Conservation (phyloP, 2,797 vertebrate species). For the Danio choprae region DNA sequence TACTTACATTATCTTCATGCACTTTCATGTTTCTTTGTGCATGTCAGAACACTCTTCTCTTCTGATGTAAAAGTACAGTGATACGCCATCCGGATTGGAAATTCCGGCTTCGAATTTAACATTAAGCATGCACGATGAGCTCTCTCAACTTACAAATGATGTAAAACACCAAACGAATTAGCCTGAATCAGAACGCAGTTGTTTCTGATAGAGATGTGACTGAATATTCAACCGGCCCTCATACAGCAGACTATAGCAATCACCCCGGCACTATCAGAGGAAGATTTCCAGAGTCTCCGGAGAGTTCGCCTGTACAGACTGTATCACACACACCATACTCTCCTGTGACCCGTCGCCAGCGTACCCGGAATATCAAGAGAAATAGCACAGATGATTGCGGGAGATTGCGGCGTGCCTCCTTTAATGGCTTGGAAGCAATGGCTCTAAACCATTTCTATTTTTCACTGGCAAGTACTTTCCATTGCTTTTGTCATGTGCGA, state of each 20-base stretch:
- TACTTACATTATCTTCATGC: constrained; percentile 46
- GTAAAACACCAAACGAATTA: constrained; percentile 14
- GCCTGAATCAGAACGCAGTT: background rate
- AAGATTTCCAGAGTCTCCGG: constrained; percentile 34
- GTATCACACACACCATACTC: constrained; percentile 48
- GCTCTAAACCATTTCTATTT: constrained; percentile 71
- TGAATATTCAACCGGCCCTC: background rate
- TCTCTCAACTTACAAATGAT: constrained; percentile 26
- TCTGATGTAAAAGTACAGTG: constrained; percentile 30
- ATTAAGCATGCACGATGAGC: constrained; percentile 26
- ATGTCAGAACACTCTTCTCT: constrained; percentile 20
- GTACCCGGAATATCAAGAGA: constrained; percentile 68
- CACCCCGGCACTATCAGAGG: constrained; percentile 28
- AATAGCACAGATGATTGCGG: constrained; percentile 70
- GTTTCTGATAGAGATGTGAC: constrained; percentile 38
- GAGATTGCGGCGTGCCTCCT: constrained; percentile 71
- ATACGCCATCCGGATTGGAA: background rate
- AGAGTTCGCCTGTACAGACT: constrained; percentile 44
- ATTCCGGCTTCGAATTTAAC: constrained; percentile 17
- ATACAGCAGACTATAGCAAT: constrained; percentile 21
- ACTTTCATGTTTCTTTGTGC: constrained; percentile 55
- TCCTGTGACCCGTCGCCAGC: constrained; percentile 63
- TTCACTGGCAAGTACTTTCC: constrained; percentile 66
- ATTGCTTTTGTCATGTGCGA: constrained; percentile 45
- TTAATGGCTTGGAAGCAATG: constrained; percentile 74